Percentiles rank a stretch among this genome's conserved stretches.
Conservation (phyloP, 1,140 invertebrate species). For the Macrocentrus cingulum region DNA sequence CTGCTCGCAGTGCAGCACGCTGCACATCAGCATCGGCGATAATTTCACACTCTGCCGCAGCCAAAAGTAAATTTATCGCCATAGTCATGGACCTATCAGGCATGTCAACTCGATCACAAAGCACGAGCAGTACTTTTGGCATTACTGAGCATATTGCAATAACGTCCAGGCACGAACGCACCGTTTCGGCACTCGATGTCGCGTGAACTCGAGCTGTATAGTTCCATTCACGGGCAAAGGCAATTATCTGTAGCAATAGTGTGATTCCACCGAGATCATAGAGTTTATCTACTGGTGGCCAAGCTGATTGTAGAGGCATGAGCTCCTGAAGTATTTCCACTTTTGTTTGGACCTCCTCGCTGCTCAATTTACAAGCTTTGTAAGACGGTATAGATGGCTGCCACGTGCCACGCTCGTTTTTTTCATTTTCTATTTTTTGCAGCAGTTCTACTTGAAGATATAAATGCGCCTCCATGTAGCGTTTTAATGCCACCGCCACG, state of each 20-base stretch:
- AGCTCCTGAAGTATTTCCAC: constrained; percentile 79
- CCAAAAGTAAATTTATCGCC: constrained; percentile 75
- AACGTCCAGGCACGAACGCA: constrained; percentile 86
- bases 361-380: constrained; percentile 70
- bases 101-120: constrained; percentile 79
- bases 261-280: constrained; percentile 81
- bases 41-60: constrained; percentile 87
- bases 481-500: constrained; percentile 86
- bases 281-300: constrained; percentile 86
- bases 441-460: constrained; percentile 82
- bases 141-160: constrained; percentile 87
- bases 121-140: constrained; percentile 79
- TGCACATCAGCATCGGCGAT: constrained; percentile 88
- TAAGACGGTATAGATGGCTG: constrained; percentile 62
- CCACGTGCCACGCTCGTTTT: constrained; percentile 50
- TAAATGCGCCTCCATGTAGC: constrained; percentile 91
- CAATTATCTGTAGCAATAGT: constrained; percentile 82
- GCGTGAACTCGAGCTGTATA: constrained; percentile 71
- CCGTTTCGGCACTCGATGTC: constrained; percentile 77
- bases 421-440: constrained; percentile 63
- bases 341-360: constrained; percentile 81
- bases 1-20: constrained; percentile 82
- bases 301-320: constrained; percentile 74
- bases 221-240: constrained; percentile 89
- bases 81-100: constrained; percentile 74